Conservation (phyloP, 2,888 invertebrate species). For the Rhagonycha lutea region DNA sequence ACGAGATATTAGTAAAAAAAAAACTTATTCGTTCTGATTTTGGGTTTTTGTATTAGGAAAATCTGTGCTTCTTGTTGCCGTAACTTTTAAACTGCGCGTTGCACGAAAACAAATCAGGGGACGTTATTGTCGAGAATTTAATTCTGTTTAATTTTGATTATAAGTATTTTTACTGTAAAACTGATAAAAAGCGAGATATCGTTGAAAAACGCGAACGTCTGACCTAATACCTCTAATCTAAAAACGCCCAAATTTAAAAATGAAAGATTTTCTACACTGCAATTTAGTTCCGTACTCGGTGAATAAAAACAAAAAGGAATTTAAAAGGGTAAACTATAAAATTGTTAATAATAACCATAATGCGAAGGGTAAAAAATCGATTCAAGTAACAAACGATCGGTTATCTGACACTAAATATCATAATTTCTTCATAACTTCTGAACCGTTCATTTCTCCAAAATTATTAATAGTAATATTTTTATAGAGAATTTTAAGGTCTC, state of each 20-base stretch:
- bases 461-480: too few relatives aligned
- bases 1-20: too few relatives aligned
- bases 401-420: conserved; percentile 29
- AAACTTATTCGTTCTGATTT: too few relatives aligned
- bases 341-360: conserved; percentile 27
- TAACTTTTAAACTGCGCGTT: not conserved
- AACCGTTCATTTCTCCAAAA: too few relatives aligned
- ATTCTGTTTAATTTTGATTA: not conserved
- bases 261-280: not conserved
- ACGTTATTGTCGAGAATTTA: not conserved
- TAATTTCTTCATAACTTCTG: not conserved
- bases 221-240: too few relatives aligned
- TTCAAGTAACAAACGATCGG: conserved; percentile 25
- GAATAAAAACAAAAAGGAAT: not conserved
- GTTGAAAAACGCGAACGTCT: too few relatives aligned
- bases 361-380: conserved; percentile 9
- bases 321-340: conserved; percentile 13
- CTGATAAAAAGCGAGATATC: too few relatives aligned
- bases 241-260: not conserved
- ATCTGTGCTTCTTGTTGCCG: not conserved
- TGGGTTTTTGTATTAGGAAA: not conserved
- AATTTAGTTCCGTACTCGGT: not conserved
- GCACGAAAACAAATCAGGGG: not conserved
- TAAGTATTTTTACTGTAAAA: not conserved
- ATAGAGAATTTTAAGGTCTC: too few relatives aligned